Base-by-base conservation (phyloP, 2,113 vertebrate species). In the Bubo blakistoni region DNA sequence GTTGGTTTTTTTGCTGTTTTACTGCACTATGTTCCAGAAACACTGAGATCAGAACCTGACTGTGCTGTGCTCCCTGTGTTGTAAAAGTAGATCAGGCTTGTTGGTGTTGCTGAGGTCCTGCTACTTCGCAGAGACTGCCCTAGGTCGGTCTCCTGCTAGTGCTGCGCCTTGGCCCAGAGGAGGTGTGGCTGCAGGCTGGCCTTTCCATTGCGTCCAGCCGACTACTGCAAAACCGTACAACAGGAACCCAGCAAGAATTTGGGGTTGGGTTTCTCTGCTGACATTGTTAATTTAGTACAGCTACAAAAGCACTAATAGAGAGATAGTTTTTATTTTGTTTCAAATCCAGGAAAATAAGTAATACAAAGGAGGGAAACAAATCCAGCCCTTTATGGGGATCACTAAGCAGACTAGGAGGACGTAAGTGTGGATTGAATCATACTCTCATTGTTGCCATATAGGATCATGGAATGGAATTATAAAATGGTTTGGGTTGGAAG, bases 121-220 rank as follows among this genome's bases (percentile, higher is more conserved):
- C 3, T 47, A 10, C 6, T 1, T 8, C 3, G 9, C 27, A 36
- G 46, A 0, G 22, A 5, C 42, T 1, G 2, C 10, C 16, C 27
- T 8, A 54, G 55, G 30, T 9, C 74, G 17, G n/a, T 0, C 52
- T 74, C 47, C 34, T 57, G 76, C 58, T 25, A 0, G 0, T 1
- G 14, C 76, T 21, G 3, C 0, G n/a, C 16, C 61, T 51, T 13
- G 46, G 81, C 67, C 8, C 3, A 13, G 67, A 44, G 11, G 8
- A 62, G 26, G 26, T 22, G 29, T 11, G 26, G 16, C 36, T 47
- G 58, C 59, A 22, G 40, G 4, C 72, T 63, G 46, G 26, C 38
- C 22, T 8, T 10, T 17, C 67, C 32, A 2, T 30, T 4, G 11
- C 6, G 36, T 42, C 59, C 27, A 19, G 34, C 55, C 66, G 61